Percentiles rank a stretch among this genome's conserved stretches.
phyloP scores from a whole-genome alignment of 2,113 vertebrate species.

The Rana temporaria region DNA sequence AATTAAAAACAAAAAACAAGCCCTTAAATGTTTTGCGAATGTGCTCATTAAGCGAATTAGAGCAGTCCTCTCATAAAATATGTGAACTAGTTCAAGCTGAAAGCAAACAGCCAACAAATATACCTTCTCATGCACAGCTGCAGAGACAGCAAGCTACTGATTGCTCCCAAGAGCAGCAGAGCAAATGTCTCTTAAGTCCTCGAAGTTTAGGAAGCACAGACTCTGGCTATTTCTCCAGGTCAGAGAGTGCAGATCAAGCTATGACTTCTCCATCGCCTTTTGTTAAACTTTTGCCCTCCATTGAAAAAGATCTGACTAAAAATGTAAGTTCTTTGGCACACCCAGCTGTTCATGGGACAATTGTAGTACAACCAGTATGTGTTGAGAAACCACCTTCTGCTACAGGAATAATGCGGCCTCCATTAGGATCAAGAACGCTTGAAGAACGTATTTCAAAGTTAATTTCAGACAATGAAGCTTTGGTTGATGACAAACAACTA shows the following conservation, averaged over 20 bases:
- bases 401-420: conserved; percentile 87
- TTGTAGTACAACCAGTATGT: conserved; percentile 75
- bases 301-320: conserved; percentile 83
- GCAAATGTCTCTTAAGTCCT: conserved; percentile 90
- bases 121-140: conserved; percentile 84
- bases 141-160: conserved; percentile 97
- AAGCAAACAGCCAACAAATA: conserved; percentile 78
- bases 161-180: conserved; percentile 89
- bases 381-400: conserved; percentile 74
- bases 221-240: conserved; percentile 96
- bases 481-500: conserved; percentile 96
- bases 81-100: conserved; percentile 73
- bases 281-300: conserved; percentile 79
- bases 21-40: conserved; percentile 72
- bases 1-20: conserved; percentile 73
- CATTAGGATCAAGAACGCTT: conserved; percentile 89
- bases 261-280: conserved; percentile 91
- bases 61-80: conserved; percentile 75
- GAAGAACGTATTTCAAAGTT: conserved; percentile 96
- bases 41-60: conserved; percentile 80
- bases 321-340: conserved; percentile 64
- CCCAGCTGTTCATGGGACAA: conserved; percentile 66
- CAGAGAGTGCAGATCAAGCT: conserved; percentile 94
- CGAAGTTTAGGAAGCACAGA: conserved; percentile 96
- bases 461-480: conserved; percentile 96